These are phyloP conservation scores for Hydropsyche betteni DNA, from an alignment of 2,888 invertebrate genomes.

Conservation along the genomic window DNA sequence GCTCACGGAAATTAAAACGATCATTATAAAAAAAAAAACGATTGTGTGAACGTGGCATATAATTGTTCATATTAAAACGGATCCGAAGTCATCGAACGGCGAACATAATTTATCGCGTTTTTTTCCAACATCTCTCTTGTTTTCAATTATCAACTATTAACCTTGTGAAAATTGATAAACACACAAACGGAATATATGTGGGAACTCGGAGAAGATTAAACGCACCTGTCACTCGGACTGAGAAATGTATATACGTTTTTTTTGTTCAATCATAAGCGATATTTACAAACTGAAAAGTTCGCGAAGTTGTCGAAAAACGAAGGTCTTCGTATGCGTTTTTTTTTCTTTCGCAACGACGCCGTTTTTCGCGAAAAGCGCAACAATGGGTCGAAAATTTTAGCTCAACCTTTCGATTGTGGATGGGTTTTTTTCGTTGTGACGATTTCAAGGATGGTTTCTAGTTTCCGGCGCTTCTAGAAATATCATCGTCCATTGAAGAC, in stretches of 20 bases:
- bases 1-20: too few relatives aligned
- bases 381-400: not conserved
- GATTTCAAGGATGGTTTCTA: slow-evolving; percentile 4
- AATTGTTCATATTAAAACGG: too few relatives aligned
- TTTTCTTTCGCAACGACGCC: not conserved
- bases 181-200: slow-evolving; percentile 8
- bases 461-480: not conserved
- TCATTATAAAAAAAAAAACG: too few relatives aligned
- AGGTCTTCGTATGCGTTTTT: slow-evolving; percentile 9
- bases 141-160: slow-evolving; percentile 23
- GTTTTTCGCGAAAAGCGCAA: not conserved
- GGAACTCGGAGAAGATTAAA: slow-evolving; percentile 7
- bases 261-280: not conserved
- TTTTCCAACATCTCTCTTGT: slow-evolving; percentile 1
- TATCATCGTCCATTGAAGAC: slow-evolving; percentile 13
- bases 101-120: too few relatives aligned
- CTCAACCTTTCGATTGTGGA: not conserved
- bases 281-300: not conserved
- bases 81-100: too few relatives aligned
- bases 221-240: not conserved
- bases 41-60: too few relatives aligned
- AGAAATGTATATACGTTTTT: not conserved
- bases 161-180: slow-evolving; percentile 27
- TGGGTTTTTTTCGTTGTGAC: not conserved
- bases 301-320: not conserved